Conservation (phyloP, 35 echinoderm and acorn worm genomes). For the Lytechinus variegatus region DNA sequence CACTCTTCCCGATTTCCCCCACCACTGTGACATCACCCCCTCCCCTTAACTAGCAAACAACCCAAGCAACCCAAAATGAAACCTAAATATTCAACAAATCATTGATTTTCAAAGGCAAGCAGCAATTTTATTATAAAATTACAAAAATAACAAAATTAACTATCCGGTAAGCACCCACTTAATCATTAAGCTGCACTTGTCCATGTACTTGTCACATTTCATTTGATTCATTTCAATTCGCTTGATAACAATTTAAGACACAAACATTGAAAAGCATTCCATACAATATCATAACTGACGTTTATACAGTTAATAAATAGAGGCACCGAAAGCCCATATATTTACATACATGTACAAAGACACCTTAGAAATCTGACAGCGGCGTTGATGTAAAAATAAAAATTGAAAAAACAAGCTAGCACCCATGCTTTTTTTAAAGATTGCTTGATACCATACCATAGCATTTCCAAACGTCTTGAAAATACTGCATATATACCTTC, state of each 20-base stretch:
- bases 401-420: too few species aligned
- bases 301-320: neutral
- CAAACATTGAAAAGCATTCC: neutral
- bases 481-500: neutral
- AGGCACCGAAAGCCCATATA: neutral
- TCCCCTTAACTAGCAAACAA: neutral
- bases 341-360: neutral
- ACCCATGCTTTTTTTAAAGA: neutral
- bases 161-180: neutral
- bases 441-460: neutral
- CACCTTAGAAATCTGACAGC: neutral
- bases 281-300: neutral
- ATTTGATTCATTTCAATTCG: neutral
- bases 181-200: constrained; percentile 10
- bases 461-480: neutral
- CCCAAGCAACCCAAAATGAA: too few species aligned
- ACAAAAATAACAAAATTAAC: neutral
- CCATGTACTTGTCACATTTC: neutral
- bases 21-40: neutral
- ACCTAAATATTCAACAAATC: neutral
- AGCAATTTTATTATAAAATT: constrained; percentile 16
- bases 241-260: neutral
- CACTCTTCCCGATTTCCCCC: neutral
- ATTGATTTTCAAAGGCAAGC: neutral
- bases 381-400: neutral